Evolutionary conservation across 2,113 vertebrate genomes (phyloP).

Genomic region (Hydrochoerus hydrochaeris): DNA sequence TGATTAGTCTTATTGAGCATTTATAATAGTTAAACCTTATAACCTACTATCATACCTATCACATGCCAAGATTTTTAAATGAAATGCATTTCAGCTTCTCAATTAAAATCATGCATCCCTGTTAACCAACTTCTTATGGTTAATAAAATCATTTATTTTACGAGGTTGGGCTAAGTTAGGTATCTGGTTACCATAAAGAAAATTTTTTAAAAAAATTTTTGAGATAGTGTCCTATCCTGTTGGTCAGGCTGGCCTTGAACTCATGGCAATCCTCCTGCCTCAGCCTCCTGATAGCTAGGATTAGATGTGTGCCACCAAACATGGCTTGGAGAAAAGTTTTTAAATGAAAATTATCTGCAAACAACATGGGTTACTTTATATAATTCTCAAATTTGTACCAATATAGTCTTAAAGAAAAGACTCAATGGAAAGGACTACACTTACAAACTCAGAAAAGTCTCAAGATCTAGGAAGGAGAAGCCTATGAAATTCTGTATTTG

Average conservation of each 20-base stretch:
- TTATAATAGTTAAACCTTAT: not conserved
- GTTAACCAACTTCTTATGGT: not conserved
- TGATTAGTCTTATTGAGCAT: not conserved
- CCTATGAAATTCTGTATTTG: not conserved
- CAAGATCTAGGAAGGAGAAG: not conserved
- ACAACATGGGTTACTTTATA: not conserved
- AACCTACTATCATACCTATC: not conserved
- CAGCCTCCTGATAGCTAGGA: not conserved
- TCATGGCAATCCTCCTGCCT: not conserved
- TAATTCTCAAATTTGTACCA: not conserved
- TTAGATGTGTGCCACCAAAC: not conserved
- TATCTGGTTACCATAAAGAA: not conserved
- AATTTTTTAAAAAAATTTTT: not conserved
- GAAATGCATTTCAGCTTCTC: not conserved
- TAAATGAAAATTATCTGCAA: conserved; percentile 7
- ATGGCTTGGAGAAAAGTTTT: not conserved
- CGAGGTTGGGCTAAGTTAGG: not conserved
- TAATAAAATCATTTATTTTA: not conserved
- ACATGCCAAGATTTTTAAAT: not conserved
- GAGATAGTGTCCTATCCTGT: not conserved
- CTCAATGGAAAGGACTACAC: not conserved
- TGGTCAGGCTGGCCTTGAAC: not conserved
- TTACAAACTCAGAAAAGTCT: not conserved
- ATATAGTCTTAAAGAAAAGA: not conserved
- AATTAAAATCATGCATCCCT: not conserved